Evolutionary conservation across 35 echinoderm and acorn worm species (phyloP).

Genomic region (Strongylocentrotus purpuratus): DNA sequence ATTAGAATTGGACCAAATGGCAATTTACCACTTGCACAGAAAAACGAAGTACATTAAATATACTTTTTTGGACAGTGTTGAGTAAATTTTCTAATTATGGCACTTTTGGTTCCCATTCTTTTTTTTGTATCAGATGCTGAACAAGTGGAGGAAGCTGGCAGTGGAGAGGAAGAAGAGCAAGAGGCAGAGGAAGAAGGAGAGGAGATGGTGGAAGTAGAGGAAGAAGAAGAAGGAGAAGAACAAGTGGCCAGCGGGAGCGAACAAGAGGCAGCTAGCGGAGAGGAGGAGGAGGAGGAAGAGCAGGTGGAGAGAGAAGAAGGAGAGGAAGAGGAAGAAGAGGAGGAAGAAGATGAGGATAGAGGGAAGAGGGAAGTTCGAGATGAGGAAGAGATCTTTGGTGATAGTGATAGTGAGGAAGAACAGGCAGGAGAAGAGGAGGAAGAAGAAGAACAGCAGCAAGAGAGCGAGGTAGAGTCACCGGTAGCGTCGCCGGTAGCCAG

Average conservation of each 20-base stretch:
- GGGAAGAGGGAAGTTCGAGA: slow-evolving; percentile 65
- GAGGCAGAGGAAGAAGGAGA: slow-evolving; percentile 55
- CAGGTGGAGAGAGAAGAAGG: slow-evolving; percentile 39
- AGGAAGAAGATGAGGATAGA: slow-evolving; percentile 68
- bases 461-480: slow-evolving; percentile 10
- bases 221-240: slow-evolving; percentile 53
- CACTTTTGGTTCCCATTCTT: neutral
- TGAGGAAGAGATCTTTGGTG: slow-evolving; percentile 90
- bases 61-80: no score
- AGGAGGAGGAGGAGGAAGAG: slow-evolving; percentile 35
- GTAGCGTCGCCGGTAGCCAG: slow-evolving; percentile 21
- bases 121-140: slow-evolving; percentile 44
- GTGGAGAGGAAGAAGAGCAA: slow-evolving; percentile 65
- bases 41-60: no score
- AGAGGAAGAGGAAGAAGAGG: slow-evolving; percentile 50
- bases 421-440: neutral
- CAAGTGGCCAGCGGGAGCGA: slow-evolving; percentile 35
- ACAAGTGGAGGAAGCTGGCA: slow-evolving; percentile 54
- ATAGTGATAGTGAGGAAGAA: slow-evolving; percentile 45
- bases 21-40: no score
- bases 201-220: slow-evolving; percentile 61
- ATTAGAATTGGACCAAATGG: no score
- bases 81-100: no score
- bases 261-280: slow-evolving; percentile 44
- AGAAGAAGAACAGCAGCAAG: slow-evolving; percentile 13